Evolutionary conservation across 2,113 vertebrate genomes (phyloP).

Genomic region (Pleuronectes platessa): DNA sequence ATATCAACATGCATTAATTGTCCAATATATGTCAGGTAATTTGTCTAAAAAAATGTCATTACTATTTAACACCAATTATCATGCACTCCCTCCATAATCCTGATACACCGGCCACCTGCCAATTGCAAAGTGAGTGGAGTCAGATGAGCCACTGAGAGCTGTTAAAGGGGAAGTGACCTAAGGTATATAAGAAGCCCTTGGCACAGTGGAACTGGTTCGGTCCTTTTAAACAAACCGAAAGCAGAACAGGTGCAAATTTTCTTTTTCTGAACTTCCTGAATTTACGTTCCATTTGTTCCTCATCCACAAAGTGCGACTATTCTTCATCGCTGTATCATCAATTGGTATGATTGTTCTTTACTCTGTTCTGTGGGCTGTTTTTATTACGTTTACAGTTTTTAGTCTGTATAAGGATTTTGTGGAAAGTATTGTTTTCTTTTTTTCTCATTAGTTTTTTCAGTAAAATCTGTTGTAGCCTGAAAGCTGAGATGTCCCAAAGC

Average conservation of each 20-base stretch:
- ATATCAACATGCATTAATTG: not conserved
- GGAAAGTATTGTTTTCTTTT: not conserved
- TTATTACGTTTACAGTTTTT: not conserved
- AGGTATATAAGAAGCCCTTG: not conserved
- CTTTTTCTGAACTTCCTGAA: not conserved
- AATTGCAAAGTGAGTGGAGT: not conserved
- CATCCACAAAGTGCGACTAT: not conserved
- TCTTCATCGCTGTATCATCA: not conserved
- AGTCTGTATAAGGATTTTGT: not conserved
- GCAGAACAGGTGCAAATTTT: not conserved
- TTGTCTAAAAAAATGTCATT: not conserved
- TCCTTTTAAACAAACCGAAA: not conserved
- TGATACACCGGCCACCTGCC: not conserved
- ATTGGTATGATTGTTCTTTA: conserved; percentile 19
- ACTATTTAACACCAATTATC: not conserved
- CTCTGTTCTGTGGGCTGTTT: not conserved
- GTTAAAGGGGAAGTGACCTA: conserved; percentile 1
- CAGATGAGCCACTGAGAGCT: not conserved
- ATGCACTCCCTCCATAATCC: not conserved
- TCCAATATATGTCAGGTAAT: not conserved
- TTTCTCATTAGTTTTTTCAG: not conserved
- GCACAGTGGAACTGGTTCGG: not conserved
- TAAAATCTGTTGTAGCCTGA: not conserved
- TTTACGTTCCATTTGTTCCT: not conserved
- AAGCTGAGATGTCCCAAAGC: no score